Evolutionary conservation across 2,113 vertebrate species (phyloP), one percentile per base, ranked within the genome.

Genomic region (Psephotus haematonotus): DNA sequence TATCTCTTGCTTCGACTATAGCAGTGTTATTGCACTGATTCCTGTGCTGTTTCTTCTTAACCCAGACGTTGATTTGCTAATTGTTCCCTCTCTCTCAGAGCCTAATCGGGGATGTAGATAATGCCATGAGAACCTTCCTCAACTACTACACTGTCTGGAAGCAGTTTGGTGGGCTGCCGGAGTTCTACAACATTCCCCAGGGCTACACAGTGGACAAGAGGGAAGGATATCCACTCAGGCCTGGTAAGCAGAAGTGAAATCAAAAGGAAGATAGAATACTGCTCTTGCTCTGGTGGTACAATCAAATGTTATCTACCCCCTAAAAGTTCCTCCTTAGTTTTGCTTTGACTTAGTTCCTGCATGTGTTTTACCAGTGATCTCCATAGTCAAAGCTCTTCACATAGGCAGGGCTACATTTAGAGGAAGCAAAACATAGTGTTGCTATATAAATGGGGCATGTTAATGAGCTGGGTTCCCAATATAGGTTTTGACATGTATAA

Each of bases 111-210:
- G 98, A 99, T 84, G 97, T 99, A 28, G 98, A 99, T 69, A 98
- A 98, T 29, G 99, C 99, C 17, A 98, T 98, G 97, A 98, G 98
- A 95, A 99, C 99, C 24, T 99, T 99, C 93, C 99, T 99, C 95
- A 99, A 99, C 96, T 99, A 99, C 91, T 99, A 99, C 97, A 99
- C 99, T 0, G 99, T 99, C 37, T 99, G 99, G 99, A 99, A 99
- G 81, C 99, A 99, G 97, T 99, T 99, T 96, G 99, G 99, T 75
- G 99, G 99, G 3, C 98, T 99, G 76, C 99, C 99, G 0, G 99
- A 99, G 97, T 99, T 99, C 90, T 99, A 99, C 98, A 99, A 99
- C 97, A 99, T 99, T 97, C 99, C 99, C 64, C 99, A 99, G 97
- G 99, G 99, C 39, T 99, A 99, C 91, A 99, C 99, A 0, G 99